These are phyloP conservation scores for Centropus unirufus DNA, from an alignment of 2,113 vertebrate species.

Conservation along the genomic window DNA sequence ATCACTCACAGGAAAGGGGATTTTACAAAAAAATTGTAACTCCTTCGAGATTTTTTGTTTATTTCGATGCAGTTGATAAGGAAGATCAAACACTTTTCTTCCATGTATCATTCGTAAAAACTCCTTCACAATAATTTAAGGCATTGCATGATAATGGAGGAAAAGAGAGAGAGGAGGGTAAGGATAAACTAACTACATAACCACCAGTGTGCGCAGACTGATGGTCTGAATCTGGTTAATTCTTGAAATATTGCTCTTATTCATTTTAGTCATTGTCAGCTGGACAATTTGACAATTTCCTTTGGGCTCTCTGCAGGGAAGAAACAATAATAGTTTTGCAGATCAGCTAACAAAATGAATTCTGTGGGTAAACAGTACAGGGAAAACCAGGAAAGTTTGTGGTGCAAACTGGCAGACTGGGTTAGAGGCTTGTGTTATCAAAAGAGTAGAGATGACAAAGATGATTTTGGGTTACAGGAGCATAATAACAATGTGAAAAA, in stretches of 20 bases:
- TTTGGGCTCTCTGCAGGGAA: background rate
- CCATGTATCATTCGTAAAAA: background rate
- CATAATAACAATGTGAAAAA: background rate
- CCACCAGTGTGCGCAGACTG: background rate
- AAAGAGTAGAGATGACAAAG: background rate
- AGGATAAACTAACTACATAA: background rate
- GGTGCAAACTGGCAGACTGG: background rate
- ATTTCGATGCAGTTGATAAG: background rate
- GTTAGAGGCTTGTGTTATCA: background rate
- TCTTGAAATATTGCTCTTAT: background rate
- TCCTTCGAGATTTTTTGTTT: background rate
- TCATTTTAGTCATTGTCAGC: background rate
- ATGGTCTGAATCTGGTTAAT: background rate
- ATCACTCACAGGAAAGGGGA: background rate
- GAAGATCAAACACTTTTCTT: background rate
- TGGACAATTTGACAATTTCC: background rate
- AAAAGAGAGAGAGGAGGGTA: fast-evolving
- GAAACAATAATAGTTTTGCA: background rate
- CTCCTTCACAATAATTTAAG: background rate
- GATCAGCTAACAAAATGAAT: background rate
- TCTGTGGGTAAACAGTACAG: background rate
- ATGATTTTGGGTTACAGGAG: background rate
- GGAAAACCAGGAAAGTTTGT: background rate
- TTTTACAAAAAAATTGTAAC: background rate
- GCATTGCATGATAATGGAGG: background rate